phyloP scores from a whole-genome alignment of 2,888 invertebrate species.

The Cantharis flavilabris region DNA sequence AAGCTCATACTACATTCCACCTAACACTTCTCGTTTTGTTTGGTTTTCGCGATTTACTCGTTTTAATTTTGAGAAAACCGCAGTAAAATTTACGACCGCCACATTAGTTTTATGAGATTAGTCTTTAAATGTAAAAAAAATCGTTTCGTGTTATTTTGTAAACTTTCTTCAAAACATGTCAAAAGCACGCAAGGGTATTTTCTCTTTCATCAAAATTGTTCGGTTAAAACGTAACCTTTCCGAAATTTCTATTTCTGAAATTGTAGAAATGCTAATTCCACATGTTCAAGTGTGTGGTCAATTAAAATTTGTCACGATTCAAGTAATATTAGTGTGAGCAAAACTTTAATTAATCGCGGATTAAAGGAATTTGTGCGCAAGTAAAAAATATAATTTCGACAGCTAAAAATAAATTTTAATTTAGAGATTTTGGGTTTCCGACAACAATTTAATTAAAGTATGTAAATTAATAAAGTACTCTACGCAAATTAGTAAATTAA shows the following conservation, averaged over 20 bases:
- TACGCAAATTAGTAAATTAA: background rate
- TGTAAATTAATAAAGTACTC: background rate
- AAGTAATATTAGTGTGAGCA: background rate
- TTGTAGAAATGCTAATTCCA: background rate
- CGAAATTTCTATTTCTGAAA: background rate
- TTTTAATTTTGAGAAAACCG: background rate
- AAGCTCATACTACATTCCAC: slow-evolving; percentile 12
- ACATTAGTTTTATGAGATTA: background rate
- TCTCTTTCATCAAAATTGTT: background rate
- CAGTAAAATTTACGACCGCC: background rate
- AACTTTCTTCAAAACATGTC: background rate
- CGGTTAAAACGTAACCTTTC: background rate
- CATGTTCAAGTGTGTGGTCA: too few relatives aligned
- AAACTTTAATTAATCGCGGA: background rate
- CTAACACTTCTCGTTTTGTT: slow-evolving; percentile 11
- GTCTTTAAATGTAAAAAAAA: background rate
- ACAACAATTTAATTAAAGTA: background rate
- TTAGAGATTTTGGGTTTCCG: background rate
- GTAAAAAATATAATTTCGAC: background rate
- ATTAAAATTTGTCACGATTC: background rate
- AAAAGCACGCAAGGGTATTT: background rate
- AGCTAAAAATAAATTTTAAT: background rate
- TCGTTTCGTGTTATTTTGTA: background rate
- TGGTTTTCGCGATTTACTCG: slow-evolving; percentile 11
- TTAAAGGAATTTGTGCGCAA: background rate